Percentiles rank a stretch among this genome's conserved stretches.
Conservation (phyloP, 1,140 invertebrate species). For the Drosophila pandora region DNA sequence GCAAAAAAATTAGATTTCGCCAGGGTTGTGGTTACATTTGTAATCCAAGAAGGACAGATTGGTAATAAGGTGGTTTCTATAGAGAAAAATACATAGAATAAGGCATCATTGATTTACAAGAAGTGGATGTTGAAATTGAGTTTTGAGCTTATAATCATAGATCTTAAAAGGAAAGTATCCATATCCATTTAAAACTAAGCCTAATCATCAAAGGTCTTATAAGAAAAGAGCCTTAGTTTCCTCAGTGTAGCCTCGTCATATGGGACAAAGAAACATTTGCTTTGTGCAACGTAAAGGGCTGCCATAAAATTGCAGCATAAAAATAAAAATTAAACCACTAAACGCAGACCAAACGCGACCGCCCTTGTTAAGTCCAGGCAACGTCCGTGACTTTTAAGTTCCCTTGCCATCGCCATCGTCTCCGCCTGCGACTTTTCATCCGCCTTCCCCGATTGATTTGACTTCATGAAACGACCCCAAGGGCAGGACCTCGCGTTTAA, state of each 20-base stretch:
- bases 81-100: neutral
- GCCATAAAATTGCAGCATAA: conserved; percentile 74
- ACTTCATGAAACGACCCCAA: conserved; percentile 52
- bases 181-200: no score
- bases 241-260: conserved; percentile 19
- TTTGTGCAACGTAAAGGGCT: conserved; percentile 30
- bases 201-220: no score
- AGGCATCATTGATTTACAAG: neutral
- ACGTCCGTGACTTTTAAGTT: conserved; percentile 29
- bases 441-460: conserved; percentile 33
- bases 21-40: conserved; percentile 2
- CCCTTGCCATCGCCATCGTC: neutral
- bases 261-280: conserved; percentile 14
- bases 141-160: no score
- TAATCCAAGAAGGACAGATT: neutral
- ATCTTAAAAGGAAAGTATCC: no score
- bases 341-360: conserved; percentile 63
- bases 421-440: neutral
- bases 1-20: conserved; percentile 8
- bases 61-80: neutral
- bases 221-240: neutral
- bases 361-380: conserved; percentile 16
- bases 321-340: conserved; percentile 82
- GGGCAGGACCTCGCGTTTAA: conserved; percentile 45
- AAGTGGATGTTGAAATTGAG: neutral